Evolutionary conservation across 2,888 invertebrate species (phyloP), one percentile per base, ranked within the genome.

Genomic region (Entomobrya proxima): DNA sequence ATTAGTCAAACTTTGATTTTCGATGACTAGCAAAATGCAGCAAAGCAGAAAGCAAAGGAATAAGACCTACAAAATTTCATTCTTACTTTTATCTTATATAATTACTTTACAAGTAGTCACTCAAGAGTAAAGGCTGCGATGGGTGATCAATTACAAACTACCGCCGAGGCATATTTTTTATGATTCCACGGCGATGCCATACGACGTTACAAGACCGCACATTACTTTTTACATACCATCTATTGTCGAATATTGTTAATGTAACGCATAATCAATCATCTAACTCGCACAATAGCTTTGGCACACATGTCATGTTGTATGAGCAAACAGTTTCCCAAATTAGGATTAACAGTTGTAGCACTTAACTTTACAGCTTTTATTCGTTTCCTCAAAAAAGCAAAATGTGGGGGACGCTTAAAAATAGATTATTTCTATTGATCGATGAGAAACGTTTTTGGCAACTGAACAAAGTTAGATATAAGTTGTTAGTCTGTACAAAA

Each of bases 381-480:
- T 69, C 27, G 24, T 27, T 69, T 69, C 69, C 40, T 69, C 44
- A 69, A 69, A 7, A 11, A 40, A 69, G 44, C 18, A 44, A 44
- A 18, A 55, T 24, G 21, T 21, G 6, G 32, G 5, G n/a, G 30
- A 3, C 11, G 40, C 24, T 69, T 24, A 69, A 40, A 69, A 69
- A 69, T 69, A 69, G 69, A 69, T 69, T 44, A 44, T 15, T 69
- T 6, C 13, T 69, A 69, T 27, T 69, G 40, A 69, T 69, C 44
- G 40, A 24, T 40, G 44, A 32, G 69, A 69, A 35, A 64, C 32
- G 9, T 35, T 35, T 50, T 64, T 64, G 61, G 61, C 18, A 35
- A 1, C 35, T 64, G n/a, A 35, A 21, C 32, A 35, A n/a, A n/a
- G n/a, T n/a, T n/a, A n/a, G n/a, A n/a, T n/a, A n/a, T n/a, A n/a